These are phyloP conservation scores for Cuniculus paca DNA, from an alignment of 2,797 vertebrate genomes.

Conservation along the genomic window DNA sequence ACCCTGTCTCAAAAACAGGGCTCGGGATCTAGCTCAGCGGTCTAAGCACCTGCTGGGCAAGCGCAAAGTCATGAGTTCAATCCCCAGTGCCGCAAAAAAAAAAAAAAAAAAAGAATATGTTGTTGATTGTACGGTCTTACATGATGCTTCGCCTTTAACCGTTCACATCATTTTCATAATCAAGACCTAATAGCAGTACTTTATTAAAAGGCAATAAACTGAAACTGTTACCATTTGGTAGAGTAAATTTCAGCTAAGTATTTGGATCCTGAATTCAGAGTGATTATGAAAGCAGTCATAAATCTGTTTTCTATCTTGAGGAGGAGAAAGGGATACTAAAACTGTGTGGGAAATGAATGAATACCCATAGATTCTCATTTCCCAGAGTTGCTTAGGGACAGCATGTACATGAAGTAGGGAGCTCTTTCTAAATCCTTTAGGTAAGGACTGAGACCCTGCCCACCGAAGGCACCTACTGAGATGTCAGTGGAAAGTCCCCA, in stretches of 20 bases:
- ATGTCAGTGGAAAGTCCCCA: background rate
- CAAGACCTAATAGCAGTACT: background rate
- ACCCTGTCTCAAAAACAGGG: too few species aligned
- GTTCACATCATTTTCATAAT: background rate
- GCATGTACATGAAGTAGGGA: background rate
- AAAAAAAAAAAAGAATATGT: background rate
- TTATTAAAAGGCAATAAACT: background rate
- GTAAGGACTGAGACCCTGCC: background rate
- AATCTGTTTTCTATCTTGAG: background rate
- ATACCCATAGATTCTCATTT: background rate
- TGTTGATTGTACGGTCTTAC: background rate
- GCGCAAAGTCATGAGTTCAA: too few species aligned
- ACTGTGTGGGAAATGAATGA: background rate
- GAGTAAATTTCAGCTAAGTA: conserved; percentile 1
- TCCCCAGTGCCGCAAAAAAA: too few species aligned
- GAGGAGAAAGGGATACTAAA: background rate
- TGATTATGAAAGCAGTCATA: background rate
- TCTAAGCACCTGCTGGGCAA: too few species aligned
- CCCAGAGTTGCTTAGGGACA: too few species aligned
- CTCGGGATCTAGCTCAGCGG: too few species aligned
- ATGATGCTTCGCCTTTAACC: background rate
- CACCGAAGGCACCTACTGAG: background rate
- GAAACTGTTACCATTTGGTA: background rate
- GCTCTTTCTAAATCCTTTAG: rapidly evolving
- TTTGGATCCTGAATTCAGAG: conserved; percentile 5